Evolutionary conservation across 2,113 vertebrate species (phyloP).

Genomic region (Tychaedon coryphoeus): DNA sequence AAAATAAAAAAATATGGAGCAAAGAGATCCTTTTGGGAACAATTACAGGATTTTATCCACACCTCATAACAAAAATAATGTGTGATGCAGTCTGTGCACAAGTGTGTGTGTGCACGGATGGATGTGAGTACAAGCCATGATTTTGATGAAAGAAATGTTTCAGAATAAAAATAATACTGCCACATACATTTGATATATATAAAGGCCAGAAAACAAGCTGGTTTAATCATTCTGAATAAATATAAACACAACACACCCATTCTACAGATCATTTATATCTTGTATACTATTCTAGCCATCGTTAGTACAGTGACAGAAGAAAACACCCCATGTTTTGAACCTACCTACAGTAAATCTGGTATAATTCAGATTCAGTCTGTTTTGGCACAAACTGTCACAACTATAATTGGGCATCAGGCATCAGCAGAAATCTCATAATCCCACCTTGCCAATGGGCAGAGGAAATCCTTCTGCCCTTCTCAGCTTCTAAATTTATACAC

Average conservation of each 20-base stretch:
- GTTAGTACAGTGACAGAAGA: neutral
- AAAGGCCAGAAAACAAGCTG: neutral
- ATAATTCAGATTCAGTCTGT: neutral
- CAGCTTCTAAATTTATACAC: neutral
- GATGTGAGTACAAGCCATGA: neutral
- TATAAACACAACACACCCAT: neutral
- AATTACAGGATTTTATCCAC: neutral
- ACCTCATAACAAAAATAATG: neutral
- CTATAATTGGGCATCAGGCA: neutral
- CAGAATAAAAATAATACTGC: neutral
- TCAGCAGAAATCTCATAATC: neutral
- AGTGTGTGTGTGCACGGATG: too few species aligned
- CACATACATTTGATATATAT: neutral
- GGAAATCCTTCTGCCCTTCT: neutral
- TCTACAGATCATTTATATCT: neutral
- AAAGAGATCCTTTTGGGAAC: neutral
- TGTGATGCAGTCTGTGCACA: neutral
- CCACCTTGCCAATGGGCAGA: neutral
- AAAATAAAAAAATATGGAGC: fast-evolving
- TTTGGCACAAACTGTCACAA: neutral
- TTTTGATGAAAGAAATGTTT: neutral
- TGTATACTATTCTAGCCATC: neutral
- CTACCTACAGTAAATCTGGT: neutral
- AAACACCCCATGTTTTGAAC: neutral
- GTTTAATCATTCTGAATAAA: neutral